Base-by-base conservation (phyloP, 2,888 invertebrate genomes). In the Noctua pronuba region DNA sequence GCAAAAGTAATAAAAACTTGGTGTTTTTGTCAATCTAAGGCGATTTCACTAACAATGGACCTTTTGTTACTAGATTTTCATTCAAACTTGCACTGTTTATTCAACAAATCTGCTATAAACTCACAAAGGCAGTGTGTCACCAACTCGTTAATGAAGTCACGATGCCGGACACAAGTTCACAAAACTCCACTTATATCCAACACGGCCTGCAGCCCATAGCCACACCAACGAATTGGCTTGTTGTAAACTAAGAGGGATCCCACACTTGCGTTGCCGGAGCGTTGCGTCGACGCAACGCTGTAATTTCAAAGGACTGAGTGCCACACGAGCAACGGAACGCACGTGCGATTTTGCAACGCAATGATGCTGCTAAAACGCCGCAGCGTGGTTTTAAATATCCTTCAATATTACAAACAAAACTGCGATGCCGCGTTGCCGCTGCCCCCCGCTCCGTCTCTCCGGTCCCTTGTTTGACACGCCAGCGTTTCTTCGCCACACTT, bases 141-240 rank as follows among this genome's bases (percentile, higher is more conserved):
- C 38, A 73, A 84, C 73, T 75, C 73, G 70, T 78, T 75, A 77
- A 85, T 78, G 65, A 71, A 75, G 75, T 84, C 73, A 74, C 73
- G 28, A 74, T 3, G 49, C 41, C 64, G 69, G 65, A 70, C 73
- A 65, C 74, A 70, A 82, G 82, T 82, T 82, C 55, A 80, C 83
- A 75, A 82, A 85, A 78, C 85, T 84, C 73, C 83, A 80, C 84
- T 84, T 80, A 77, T 46, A 66, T 62, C 35, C 68, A 76, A 82
- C 80, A 77, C 75, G 75, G 77, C 68, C 77, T 41, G 69, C 72
- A 65, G 74, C n/a, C 62, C 65, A n/a, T 65, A 18, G 65, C 65
- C 24, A 58, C 28, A 64, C 75, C 76, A 70, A 64, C 69, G 73
- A 79, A 82, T 82, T 79, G 69, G 82, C 74, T 72, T 46, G 66